phyloP scores from a whole-genome alignment of 2,113 vertebrate species.

The Pangasianodon hypophthalmus region DNA sequence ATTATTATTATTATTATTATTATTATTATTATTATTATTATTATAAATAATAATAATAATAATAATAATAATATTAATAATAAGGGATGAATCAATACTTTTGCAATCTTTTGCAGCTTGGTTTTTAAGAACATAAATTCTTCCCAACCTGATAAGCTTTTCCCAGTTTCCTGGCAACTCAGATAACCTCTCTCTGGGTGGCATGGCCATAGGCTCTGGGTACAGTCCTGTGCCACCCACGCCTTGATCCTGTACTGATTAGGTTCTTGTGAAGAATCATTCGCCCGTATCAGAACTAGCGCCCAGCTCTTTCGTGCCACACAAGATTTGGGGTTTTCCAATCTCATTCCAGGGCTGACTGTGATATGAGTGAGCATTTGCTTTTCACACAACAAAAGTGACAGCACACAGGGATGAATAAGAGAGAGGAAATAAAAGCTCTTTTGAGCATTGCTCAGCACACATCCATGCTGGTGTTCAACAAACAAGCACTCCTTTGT shows the following conservation, averaged over 20 bases:
- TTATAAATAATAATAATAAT: not conserved
- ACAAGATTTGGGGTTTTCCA: conserved; percentile 32
- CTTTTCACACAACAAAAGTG: not conserved
- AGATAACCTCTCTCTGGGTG: conserved; percentile 53
- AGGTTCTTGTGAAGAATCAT: conserved; percentile 44
- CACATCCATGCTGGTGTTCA: conserved; percentile 35
- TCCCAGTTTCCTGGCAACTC: not conserved
- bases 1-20: not conserved
- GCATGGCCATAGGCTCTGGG: conserved; percentile 26
- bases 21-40: not conserved
- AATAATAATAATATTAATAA: not conserved
- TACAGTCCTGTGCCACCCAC: conserved; percentile 17
- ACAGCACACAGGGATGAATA: conserved; percentile 10
- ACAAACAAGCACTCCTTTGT: conserved; percentile 44
- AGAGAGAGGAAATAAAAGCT: conserved; percentile 14
- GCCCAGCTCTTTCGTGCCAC: conserved; percentile 23
- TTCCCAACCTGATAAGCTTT: not conserved
- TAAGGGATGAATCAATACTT: no score
- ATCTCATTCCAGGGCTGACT: not conserved
- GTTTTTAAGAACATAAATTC: not conserved
- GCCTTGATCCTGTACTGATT: conserved; percentile 38
- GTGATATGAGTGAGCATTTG: conserved; percentile 6
- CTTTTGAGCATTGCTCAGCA: conserved; percentile 10
- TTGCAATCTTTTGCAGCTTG: not conserved
- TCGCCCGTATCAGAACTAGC: conserved; percentile 36